Evolutionary conservation across 2,113 vertebrate genomes (phyloP), one percentile per base, ranked within the genome.

Genomic region (Alethe castanea): DNA sequence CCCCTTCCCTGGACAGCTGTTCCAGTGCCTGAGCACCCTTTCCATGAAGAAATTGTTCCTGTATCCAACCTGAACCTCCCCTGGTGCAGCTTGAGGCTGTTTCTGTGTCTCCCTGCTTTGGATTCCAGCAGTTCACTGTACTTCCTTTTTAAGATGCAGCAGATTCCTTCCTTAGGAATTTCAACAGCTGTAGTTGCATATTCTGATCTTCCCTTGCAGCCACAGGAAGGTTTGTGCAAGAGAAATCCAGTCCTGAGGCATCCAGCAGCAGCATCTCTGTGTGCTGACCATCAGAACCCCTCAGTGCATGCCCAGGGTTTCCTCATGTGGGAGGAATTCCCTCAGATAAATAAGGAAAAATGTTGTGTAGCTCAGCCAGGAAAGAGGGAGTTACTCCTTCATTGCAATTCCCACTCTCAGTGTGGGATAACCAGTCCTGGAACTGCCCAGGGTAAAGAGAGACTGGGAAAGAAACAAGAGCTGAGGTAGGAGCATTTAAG

Each of bases 361-460:
- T 5, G 19, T 26, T 40, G 47, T 16, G 42, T 60, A 24, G 44
- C 81, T 57, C 53, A 73, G 50, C 5, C 56, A 79, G 84, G 48
- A 52, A 8, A 26, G 81, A 59, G 77, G 14, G 45, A 17, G 12
- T 67, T 15, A 18, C 11, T 57, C 38, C 44, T 53, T 57, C 45
- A 3, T 2, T 56, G 66, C 31, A 40, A 7, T 45, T 66, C 0
- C 0, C 64, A 26, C 19, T 80, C 1, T 5, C 31, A 19, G 14
- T 9, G 2, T 19, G 20, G 42, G 28, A n/a, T 72, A 29, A 47
- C 56, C 31, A 47, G 14, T 48, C 16, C 4, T 45, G 26, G 38
- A 20, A 25, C 38, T 42, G 42, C 25, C 2, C 7, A 19, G 23
- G 20, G 36, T 14, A 35, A 52, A 80, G 45, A n/a, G 45, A 16